Base-by-base conservation (phyloP, 2,888 invertebrate species). In the Petrolisthes cinctipes region DNA sequence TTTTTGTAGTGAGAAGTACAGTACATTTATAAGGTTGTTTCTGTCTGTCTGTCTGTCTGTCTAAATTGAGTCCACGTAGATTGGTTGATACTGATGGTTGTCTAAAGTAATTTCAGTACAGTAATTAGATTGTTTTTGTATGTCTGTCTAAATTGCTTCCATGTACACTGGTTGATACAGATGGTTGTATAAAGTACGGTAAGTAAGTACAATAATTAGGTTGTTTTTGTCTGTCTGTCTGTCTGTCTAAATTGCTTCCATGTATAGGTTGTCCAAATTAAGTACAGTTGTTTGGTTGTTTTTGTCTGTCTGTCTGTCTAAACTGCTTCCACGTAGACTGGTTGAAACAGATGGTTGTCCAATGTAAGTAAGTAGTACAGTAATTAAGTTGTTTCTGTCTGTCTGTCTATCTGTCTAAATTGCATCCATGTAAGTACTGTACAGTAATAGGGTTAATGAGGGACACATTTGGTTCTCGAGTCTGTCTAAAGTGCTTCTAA, bases 81-180 rank as follows among this genome's bases (percentile, higher is more conserved):
- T 37, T 37, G 37, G 37, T 37, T 37, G 37, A 37, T 37, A 37
- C 2, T 37, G 37, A 37, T 37, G 37, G 37, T 37, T 37, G 37
- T 37, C 37, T 2, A 37, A 37, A 37, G 37, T 37, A 37, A 37
- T n/a, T n/a, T n/a, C n/a, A n/a, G n/a, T n/a, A n/a, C n/a, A n/a
- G n/a, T n/a, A n/a, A n/a, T n/a, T n/a, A n/a, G n/a, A n/a, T n/a
- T n/a, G n/a, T n/a, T n/a, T n/a, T n/a, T n/a, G n/a, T n/a, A n/a
- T n/a, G n/a, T n/a, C n/a, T n/a, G n/a, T n/a, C n/a, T n/a, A n/a
- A n/a, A n/a, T n/a, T n/a, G n/a, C 91, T 93, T 71, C 90, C 93
- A 20, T 90, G 92, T 73, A 91, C 93, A 84, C 90, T 94, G 82
- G 88, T 92, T 83, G 92, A 94, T 91, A 92, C 93, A 3, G 93